Base-by-base conservation (phyloP, 2,888 invertebrate species). In the Biston stratarius region DNA sequence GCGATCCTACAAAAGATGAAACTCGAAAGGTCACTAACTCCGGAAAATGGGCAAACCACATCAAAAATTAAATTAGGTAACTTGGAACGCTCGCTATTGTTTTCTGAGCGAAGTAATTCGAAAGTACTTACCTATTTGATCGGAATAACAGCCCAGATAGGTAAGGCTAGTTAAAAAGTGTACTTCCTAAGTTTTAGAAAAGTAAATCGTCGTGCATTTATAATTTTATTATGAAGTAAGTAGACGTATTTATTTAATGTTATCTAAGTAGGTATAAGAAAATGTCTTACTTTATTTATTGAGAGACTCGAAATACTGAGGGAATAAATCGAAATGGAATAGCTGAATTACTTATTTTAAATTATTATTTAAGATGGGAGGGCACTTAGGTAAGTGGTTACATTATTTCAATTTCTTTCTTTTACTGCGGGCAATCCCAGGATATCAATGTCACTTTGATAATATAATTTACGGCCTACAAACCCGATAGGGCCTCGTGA, bases 371-470 rank as follows among this genome's bases (percentile, higher is more conserved):
- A 55, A 56, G 49, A 62, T 42, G 10, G 14, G 48, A 40, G 33
- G 14, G 38, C 51, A 61, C 45, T 61, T 61, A 61, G n/a, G 55
- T 53, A 61, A 52, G 51, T 44, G 44, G 45, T 45, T 61, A 55
- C 55, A 33, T 55, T 40, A 60, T 53, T 40, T 60, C 47, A 61
- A 52, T 57, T 69, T 45, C 44, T 58, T 47, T 11, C 57, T 70
- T 67, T 72, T 70, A 69, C 69, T 72, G 66, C 67, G 38, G 69
- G 65, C 59, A 57, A 61, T 64, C 69, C 67, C 67, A 55, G 68
- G 61, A 64, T 71, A 71, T 71, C 70, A 74, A 73, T 69, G 73
- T 67, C 74, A 69, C 69, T 73, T 70, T 70, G 61, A 58, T 48
- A 62, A 58, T 66, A 64, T 70, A 74, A 69, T 73, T 73, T 73